Base-by-base conservation (phyloP, 92 coral and sea anemone species). In the Palythoa grandiflora region DNA sequence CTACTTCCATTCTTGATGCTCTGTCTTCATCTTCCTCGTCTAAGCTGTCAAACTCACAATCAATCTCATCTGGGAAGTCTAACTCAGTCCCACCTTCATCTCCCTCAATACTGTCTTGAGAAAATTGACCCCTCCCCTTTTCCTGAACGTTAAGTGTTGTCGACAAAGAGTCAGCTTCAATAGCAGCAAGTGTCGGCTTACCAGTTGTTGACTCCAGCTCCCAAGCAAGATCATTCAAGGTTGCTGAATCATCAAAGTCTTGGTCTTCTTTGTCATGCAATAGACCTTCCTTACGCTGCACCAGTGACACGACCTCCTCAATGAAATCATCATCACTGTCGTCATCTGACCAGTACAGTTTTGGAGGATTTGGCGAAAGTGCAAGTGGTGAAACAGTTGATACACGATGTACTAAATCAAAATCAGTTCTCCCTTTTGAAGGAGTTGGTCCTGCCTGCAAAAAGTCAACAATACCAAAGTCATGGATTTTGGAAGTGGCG, bases 201-300 rank as follows among this genome's bases (percentile, higher is more conserved):
- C 97, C 99, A 63, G 98, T 91, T 44, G 99, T 93, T 59, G 98
- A 95, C 68, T 96, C 98, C 66, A 97, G 93, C 87, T 97, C 99
- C 98, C 99, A 97, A 54, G 93, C 91, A 84, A 97, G 86, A 91
- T 97, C 93, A 38, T 94, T 91, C 79, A 97, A 87, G 75, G 99
- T 95, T 36, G 94, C 98, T 5, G 91, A 92, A 84, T 97, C 99
- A 77, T 91, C 97, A 44, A 75, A 93, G 51, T 97, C 98, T 73
- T 97, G 99, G 73, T 95, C 95, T 20, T 90, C 89, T 50, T 88
- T 92, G 71, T 63, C 92, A 53, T 60, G 87, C 47, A 92, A 90
- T 50, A 85, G 94, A 8, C 71, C 68, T 5, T 73, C 79, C 50
- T 68, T 85, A 53, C 66, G 59, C 47, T 50, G 70, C 13, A 68